Conservation (phyloP, 2,888 invertebrate species). For the Zelleria hepariella region DNA sequence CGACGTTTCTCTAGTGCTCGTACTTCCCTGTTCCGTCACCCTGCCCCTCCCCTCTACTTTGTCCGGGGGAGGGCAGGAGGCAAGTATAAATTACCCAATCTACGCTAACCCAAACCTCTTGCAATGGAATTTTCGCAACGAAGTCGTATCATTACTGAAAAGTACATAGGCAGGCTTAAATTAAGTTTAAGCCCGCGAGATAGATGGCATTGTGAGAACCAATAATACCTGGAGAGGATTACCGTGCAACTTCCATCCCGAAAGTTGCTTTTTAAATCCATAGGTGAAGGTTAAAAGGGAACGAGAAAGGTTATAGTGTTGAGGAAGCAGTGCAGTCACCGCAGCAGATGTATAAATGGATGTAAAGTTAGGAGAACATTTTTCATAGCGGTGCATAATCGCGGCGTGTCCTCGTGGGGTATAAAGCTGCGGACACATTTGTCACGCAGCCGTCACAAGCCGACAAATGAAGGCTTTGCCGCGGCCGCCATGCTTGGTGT, state of each 20-base stretch:
- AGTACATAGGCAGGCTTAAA: slow-evolving; percentile 58
- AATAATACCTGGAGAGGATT: not conserved
- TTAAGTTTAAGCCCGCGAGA: slow-evolving; percentile 39
- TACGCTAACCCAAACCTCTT: slow-evolving; percentile 61
- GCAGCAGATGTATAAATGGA: slow-evolving; percentile 17
- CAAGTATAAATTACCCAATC: slow-evolving; percentile 71
- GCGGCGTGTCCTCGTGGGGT: slow-evolving; percentile 34
- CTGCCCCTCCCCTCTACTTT: slow-evolving; percentile 19
- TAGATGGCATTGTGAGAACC: slow-evolving; percentile 31
- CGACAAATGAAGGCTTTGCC: slow-evolving; percentile 72
- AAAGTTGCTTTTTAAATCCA: not conserved
- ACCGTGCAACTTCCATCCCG: not conserved
- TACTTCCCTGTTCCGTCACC: slow-evolving; percentile 15
- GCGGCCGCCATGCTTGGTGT: slow-evolving; percentile 54
- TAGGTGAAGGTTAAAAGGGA: not conserved
- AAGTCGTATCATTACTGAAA: slow-evolving; percentile 52
- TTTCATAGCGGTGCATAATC: slow-evolving; percentile 57
- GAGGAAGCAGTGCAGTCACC: not conserved
- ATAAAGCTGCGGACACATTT: slow-evolving; percentile 64
- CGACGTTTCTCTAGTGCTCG: slow-evolving; percentile 45
- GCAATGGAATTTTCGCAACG: slow-evolving; percentile 60
- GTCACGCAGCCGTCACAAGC: slow-evolving; percentile 67
- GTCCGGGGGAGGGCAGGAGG: slow-evolving; percentile 40
- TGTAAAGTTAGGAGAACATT: slow-evolving; percentile 39
- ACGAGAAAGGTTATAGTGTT: not conserved